A percentile compares a stretch with the other conserved stretches of the same genome.
Evolutionary conservation across 2,113 vertebrate species (phyloP).

Genomic region (Excalfactoria chinensis): DNA sequence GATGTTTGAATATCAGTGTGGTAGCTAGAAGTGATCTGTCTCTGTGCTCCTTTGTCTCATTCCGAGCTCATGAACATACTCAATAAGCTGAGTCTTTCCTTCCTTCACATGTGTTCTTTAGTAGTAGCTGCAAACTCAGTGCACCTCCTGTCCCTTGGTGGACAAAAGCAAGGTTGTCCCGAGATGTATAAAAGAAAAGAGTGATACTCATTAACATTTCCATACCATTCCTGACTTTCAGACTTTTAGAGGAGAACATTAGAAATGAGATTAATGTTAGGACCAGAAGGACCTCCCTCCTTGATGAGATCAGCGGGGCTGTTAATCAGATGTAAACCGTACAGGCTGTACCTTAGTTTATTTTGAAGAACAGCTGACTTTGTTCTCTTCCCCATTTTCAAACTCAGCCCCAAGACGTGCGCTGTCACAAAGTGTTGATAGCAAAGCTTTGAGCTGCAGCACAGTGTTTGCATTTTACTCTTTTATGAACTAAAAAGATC

Average conservation of each 20-base stretch:
- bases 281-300: background rate
- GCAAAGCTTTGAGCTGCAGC: background rate
- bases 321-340: background rate
- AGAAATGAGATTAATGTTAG: background rate
- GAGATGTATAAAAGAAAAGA: background rate
- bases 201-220: background rate
- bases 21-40: background rate
- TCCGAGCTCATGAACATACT: background rate
- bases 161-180: background rate
- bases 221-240: background rate
- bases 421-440: background rate
- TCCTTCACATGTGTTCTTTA: background rate
- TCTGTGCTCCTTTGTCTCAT: background rate
- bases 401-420: background rate
- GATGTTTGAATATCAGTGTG: background rate
- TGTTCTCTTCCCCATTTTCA: background rate
- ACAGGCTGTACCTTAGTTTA: background rate
- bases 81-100: background rate
- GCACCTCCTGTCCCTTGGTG: too few relatives aligned
- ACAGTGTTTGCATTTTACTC: background rate
- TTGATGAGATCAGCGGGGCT: background rate
- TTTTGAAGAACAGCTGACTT: constrained; percentile 38
- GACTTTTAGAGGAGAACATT: background rate
- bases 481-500: background rate
- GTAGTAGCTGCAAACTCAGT: background rate